Evolutionary conservation across 35 echinoderm and acorn worm species (phyloP).

Genomic region (Eucidaris tribuloides): DNA sequence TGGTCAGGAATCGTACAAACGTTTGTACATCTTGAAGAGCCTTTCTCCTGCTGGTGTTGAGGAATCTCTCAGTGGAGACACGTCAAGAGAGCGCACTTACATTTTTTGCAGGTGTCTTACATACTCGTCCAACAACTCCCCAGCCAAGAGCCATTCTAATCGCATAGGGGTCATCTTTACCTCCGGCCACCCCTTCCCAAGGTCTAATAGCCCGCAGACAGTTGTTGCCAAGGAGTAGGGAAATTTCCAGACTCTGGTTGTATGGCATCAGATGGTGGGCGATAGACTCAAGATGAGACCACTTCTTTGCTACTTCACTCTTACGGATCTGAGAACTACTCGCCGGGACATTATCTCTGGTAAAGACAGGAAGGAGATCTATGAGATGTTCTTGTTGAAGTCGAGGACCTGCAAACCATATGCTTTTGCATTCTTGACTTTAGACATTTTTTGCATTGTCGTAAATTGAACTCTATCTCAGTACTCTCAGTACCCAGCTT

Average conservation of each 20-base stretch:
- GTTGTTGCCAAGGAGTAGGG: conserved; percentile 21
- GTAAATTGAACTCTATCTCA: neutral
- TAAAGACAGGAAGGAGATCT: conserved; percentile 1
- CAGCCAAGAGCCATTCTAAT: conserved; percentile 13
- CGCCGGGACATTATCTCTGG: conserved; percentile 46
- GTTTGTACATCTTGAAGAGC: too few species aligned
- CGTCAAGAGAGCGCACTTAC: too few species aligned
- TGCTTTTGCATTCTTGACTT: neutral
- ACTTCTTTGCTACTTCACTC: neutral
- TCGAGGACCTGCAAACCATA: conserved; percentile 10
- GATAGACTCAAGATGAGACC: conserved; percentile 17
- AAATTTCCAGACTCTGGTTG: neutral
- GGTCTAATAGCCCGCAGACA: neutral
- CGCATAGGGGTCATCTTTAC: conserved; percentile 35
- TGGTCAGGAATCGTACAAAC: too few species aligned
- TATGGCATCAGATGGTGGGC: conserved; percentile 29
- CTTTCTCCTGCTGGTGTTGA: too few species aligned
- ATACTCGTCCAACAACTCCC: conserved; percentile 24
- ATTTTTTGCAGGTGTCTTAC: too few species aligned
- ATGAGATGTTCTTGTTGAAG: neutral
- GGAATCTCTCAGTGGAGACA: too few species aligned
- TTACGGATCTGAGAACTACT: conserved; percentile 50
- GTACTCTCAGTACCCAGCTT: neutral
- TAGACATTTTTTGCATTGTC: conserved; percentile 19
- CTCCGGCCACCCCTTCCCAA: conserved; percentile 8